Conservation (phyloP, 2,113 vertebrate species). For the Mastomys natalensis region DNA sequence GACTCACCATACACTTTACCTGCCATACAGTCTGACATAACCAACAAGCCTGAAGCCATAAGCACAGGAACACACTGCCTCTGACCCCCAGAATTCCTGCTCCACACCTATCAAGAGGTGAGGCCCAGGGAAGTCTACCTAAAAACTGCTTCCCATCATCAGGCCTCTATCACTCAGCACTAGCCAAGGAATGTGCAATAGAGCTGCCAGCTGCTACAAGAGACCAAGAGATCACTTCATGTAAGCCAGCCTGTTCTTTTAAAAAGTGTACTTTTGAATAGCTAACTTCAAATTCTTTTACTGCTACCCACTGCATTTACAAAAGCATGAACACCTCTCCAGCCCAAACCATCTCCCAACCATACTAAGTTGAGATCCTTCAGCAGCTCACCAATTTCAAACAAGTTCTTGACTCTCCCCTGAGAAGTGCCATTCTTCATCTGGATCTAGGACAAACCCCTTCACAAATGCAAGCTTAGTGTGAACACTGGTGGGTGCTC, state of each 20-base stretch:
- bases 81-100: neutral
- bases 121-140: neutral
- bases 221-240: neutral
- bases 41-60: neutral
- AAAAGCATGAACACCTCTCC: neutral
- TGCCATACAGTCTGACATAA: neutral
- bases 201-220: neutral
- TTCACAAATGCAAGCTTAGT: rapidly evolving
- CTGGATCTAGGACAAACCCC: neutral
- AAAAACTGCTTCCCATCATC: neutral
- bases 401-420: neutral
- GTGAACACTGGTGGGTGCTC: rapidly evolving
- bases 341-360: neutral
- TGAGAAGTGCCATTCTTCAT: neutral
- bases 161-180: neutral
- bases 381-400: neutral
- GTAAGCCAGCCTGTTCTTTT: neutral
- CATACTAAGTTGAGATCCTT: neutral
- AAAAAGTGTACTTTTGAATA: neutral
- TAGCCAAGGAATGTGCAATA: neutral
- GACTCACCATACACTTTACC: neutral
- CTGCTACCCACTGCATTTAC: too few relatives aligned
- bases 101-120: neutral
- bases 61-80: neutral
- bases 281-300: neutral